Evolutionary conservation across 2,113 vertebrate species (phyloP).

Genomic region (Melanerpes formicivorus): DNA sequence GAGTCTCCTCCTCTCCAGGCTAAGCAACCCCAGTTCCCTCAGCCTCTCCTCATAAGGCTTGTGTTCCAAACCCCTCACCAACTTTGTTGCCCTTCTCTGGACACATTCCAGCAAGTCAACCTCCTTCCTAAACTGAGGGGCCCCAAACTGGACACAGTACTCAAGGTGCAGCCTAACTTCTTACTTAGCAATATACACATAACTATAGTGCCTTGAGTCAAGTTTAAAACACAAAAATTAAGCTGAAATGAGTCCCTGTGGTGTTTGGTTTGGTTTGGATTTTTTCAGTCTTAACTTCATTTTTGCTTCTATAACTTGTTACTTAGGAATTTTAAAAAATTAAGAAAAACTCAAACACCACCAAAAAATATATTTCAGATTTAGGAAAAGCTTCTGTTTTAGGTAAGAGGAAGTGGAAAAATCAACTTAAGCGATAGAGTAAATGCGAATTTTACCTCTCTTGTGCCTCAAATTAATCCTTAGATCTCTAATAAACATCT

Average conservation of each 20-base stretch:
- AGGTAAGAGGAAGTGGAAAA: neutral
- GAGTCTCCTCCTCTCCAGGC: too few relatives aligned
- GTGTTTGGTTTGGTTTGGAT: too few relatives aligned
- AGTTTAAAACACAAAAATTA: neutral
- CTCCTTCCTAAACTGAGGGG: too few relatives aligned
- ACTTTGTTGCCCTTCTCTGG: too few relatives aligned
- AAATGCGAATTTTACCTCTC: neutral
- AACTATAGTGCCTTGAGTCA: neutral
- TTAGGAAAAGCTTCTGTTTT: neutral
- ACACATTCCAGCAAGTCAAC: too few relatives aligned
- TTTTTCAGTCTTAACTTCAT: too few relatives aligned
- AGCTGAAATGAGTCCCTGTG: neutral
- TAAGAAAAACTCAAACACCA: neutral
- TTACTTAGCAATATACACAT: neutral
- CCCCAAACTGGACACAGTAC: too few relatives aligned
- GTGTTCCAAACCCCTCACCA: too few relatives aligned
- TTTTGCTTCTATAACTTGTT: neutral
- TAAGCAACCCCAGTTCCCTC: too few relatives aligned
- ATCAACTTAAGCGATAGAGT: neutral
- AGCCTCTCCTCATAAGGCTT: too few relatives aligned
- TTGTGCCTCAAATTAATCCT: neutral
- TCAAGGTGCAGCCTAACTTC: neutral
- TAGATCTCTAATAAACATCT: neutral
- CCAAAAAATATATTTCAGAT: neutral
- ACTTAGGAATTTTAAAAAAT: neutral